Evolutionary conservation across 2,888 invertebrate species (phyloP), one percentile per base, ranked within the genome.

Genomic region (Dolomedes plantarius): DNA sequence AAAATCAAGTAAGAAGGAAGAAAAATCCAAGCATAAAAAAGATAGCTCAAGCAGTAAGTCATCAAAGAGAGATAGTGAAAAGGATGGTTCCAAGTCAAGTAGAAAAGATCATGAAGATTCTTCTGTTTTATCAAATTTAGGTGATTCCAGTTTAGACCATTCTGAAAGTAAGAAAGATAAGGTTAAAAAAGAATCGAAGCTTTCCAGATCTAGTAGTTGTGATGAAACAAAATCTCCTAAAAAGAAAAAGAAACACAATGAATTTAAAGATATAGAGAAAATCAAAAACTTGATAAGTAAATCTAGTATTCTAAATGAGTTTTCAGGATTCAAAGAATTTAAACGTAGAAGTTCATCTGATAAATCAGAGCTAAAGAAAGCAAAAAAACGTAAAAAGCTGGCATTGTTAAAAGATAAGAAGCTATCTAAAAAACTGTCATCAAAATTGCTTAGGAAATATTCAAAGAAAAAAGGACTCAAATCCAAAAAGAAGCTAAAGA

Each of bases 391-490:
- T 9, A 87, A 82, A 50, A 87, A 87, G 64, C 32, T 82, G 31
- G 77, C 71, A 0, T 50, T 82, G 3, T 64, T 87, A 27, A 82
- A 82, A 65, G 73, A 73, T 19, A 82, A 78, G 23, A 82, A 87
- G 41, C 39, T 82, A n/a, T 82, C 81, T 27, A 87, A 87, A 29
- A 87, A 87, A 31, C 46, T 87, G 16, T 82, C 82, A 19, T 77
- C 81, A 46, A 87, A 87, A 29, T 77, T 87, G 32, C 36, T 87
- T 13, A 77, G 82, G 36, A 87, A 87, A 81, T 87, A 87, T 64
- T 81, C 82, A 0, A 87, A 87, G 46, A 87, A 87, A 72, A 87
- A 87, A 50, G 87, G 82, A 2, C 69, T 87, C 16, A 81, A 85
- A 69, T 78, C 69, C 23, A 85, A 87, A 56, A 87, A 87, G 39